Base-by-base conservation (phyloP, 2,797 vertebrate species). In the Pangasius larnaudii region DNA sequence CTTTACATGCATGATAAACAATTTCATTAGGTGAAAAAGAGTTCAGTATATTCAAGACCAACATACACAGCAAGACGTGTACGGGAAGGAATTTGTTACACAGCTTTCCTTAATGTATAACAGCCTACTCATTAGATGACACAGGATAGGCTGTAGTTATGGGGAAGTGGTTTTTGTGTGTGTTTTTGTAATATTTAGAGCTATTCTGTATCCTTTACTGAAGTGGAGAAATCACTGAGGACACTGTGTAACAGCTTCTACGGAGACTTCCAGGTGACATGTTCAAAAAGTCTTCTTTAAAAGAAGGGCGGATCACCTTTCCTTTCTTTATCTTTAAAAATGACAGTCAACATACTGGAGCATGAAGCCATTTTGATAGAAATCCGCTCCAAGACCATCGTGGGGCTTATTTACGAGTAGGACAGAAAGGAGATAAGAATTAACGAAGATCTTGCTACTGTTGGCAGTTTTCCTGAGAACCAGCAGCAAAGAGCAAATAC, bases 1-100 rank as follows among this genome's bases (percentile, higher is more conserved):
- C 91, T 94, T 90, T 93, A 94, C 94, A 94, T 93, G 94, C 95
- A 96, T 90, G 92, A 93, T 93, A 92, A 92, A 94, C 93, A 93
- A 89, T 90, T 91, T 90, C 49, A 90, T 87, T 87, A 84, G 87
- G 85, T 91, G 88, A 27, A 81, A 61, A 42, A 81, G 42, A 53
- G 77, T 89, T 86, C 49, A 71, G 80, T 85, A 82, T 91, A 85
- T 18, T 82, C 74, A 85, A 86, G 85, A 90, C 90, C 81, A 90
- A 69, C 89, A 87, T 81, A 59, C 36, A 83, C 72, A 86, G 81
- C 33, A 39, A 84, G 61, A 71, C 14, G 74, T 88, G 86, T 87
- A 72, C 10, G n/a, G 65, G 67, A 82, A 87, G 42, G 39, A 53
- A 18, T 39, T 84, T 56, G 46, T 67, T 67, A 65, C 10, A 36